phyloP scores from a whole-genome alignment of 1,140 invertebrate genomes.

The Trypoxylus dichotomus region DNA sequence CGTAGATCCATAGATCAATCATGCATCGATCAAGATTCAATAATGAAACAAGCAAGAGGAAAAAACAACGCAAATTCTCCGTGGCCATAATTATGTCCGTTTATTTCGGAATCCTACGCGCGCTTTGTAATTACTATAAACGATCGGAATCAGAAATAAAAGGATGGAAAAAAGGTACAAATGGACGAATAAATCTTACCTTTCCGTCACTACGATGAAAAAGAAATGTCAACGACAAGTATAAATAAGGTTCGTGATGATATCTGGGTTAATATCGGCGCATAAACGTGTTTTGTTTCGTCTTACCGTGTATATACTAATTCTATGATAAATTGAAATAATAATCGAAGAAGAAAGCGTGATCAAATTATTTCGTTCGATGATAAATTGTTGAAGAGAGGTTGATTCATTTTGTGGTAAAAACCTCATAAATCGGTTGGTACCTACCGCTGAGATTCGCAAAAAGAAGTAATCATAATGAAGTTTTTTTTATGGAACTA shows the following conservation, averaged over 20 bases:
- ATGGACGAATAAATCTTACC: conserved; percentile 44
- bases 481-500: not conserved
- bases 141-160: conserved; percentile 33
- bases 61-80: not conserved
- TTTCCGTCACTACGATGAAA: conserved; percentile 26
- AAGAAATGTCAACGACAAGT: not conserved
- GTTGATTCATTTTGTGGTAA: not conserved
- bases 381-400: not conserved
- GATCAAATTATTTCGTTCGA: not conserved
- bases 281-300: not conserved
- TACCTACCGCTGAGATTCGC: too few species aligned
- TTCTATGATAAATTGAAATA: conserved; percentile 1
- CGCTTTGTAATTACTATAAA: conserved; percentile 49
- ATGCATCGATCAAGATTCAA: conserved; percentile 47
- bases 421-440: not conserved
- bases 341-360: not conserved
- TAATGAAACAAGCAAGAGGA: conserved; percentile 38
- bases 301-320: not conserved
- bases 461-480: too few species aligned
- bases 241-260: conserved; percentile 16
- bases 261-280: conserved; percentile 8
- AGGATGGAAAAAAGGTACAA: conserved; percentile 27
- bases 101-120: conserved; percentile 49
- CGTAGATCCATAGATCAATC: conserved; percentile 48
- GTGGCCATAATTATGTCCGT: conserved; percentile 43